Evolutionary conservation across 2,888 invertebrate genomes (phyloP), one percentile per base, ranked within the genome.

Genomic region (Drosophila paracracens): DNA sequence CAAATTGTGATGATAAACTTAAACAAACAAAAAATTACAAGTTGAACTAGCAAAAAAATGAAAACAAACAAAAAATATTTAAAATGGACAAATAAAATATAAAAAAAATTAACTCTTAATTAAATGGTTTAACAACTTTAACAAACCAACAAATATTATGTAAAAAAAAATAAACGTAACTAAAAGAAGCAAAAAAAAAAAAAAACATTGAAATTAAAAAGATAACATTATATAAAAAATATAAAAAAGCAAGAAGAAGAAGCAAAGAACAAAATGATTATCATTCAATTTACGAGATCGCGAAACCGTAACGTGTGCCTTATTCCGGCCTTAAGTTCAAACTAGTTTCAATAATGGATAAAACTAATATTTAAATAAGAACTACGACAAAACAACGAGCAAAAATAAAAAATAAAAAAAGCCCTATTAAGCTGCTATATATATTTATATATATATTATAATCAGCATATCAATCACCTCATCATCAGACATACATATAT

Each of bases 251-350:
- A 35, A 36, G 8, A 25, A 25, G n/a, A 21, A n/a, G 46, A 25
- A 25, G 46, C 1, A 36, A 7, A 46, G 4, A 46, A 25, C 25
- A 53, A 64, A 50, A 60, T 64, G 21, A 58, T 18, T 27, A 76
- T 40, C 36, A 59, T 48, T 36, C 58, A 69, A 65, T 62, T 46
- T 74, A 64, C 51, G 62, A 81, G 59, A 69, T 71, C 70, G 76
- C 76, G 70, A 74, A 63, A 76, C 52, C 68, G 79, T 75, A 91
- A 88, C 88, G 80, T 83, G 91, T 91, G 91, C 91, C 91, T 91
- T 91, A 92, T 79, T 81, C 83, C 82, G 91, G 92, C 92, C 92
- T 91, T 92, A 83, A 82, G 83, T 86, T 91, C 81, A 88, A 88
- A 86, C 72, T 70, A 81, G 76, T 85, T 88, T 79, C 69, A 76